Conservation (phyloP, 2,888 invertebrate species). For the Platerodrilus igneus region DNA sequence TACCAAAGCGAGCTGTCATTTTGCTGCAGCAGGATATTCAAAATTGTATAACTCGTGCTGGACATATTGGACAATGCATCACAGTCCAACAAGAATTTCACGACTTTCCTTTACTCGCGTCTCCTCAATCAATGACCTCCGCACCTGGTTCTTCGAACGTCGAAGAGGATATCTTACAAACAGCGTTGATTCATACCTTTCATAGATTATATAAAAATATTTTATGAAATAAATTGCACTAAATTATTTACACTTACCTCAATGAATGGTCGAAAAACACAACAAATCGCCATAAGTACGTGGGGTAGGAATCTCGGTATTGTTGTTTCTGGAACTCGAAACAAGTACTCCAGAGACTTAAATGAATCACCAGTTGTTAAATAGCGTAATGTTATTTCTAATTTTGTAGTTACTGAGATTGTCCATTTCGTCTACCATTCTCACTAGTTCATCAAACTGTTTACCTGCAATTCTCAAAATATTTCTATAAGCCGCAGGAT, state of each 20-base stretch:
- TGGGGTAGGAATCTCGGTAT: slow-evolving; percentile 1
- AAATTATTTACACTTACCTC: slow-evolving; percentile 1
- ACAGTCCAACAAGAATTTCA: no score
- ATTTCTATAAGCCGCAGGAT: no score
- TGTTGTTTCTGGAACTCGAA: slow-evolving; percentile 3
- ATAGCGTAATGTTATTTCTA: slow-evolving; percentile 1
- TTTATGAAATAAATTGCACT: not conserved
- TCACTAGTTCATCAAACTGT: slow-evolving; percentile 1
- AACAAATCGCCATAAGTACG: slow-evolving; percentile 1
- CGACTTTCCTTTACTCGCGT: no score
- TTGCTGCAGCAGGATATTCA: slow-evolving; percentile 30
- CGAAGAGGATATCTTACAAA: not conserved
- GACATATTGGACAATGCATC: slow-evolving; percentile 6
- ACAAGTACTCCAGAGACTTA: slow-evolving; percentile 4
- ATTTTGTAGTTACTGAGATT: not conserved
- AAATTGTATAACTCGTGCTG: slow-evolving; percentile 18
- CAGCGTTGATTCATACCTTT: not conserved
- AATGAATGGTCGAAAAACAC: slow-evolving; percentile 2
- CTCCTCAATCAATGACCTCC: not conserved
- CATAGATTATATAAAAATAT: not conserved
- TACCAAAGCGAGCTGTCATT: slow-evolving; percentile 24
- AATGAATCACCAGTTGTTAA: slow-evolving; percentile 4
- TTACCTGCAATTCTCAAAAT: slow-evolving; percentile 1
- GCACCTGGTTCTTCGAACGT: not conserved
- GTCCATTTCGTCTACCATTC: slow-evolving; percentile 1